Base-by-base conservation (phyloP, 2,888 invertebrate species). In the Ichneumon xanthorius region DNA sequence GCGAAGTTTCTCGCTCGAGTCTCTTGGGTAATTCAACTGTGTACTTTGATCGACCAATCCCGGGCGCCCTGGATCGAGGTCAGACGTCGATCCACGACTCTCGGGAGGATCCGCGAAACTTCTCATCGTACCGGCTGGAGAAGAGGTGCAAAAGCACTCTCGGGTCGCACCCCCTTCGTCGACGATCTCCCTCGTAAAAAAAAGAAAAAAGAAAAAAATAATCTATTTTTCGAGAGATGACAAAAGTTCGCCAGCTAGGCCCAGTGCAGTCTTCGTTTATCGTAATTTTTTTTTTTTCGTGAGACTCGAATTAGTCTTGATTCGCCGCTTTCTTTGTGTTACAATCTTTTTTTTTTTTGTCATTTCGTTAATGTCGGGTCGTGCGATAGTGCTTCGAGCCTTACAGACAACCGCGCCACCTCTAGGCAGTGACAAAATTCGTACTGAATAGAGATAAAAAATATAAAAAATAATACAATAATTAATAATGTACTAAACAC, bases 401-500 rank as follows among this genome's bases (percentile, higher is more conserved):
- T 84, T 72, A 37, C 77, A 53, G 58, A 58, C 19, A 19, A 55
- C 68, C 33, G 80, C 65, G 63, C 72, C 80, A 63, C 19, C 65
- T 45, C 72, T 63, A 37, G 87, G 85, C 84, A 86, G 71, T 78
- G 83, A 88, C 78, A 80, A 85, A 87, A 55, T 55, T 87, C 87
- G 86, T 55, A 88, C 79, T 87, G 86, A 86, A 81, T 88, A 87
- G 79, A 76, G 81, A 87, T 87, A 79, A 55, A 55, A 55, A 55
- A 55, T 22, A 55, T 55, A 78, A 73, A 81, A 79, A 82, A 63
- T 88, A 89, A 89, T 89, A 89, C 89, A 89, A 90, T 88, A 87
- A 89, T 89, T 88, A 90, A 91, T 90, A 91, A 55, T 89, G 89
- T 89, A 88, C 87, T 92, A 87, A 92, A 92, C 92, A 90, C 90